Evolutionary conservation across 2,888 invertebrate genomes (phyloP), one percentile per base, ranked within the genome.

Genomic region (Cepaea hortensis): DNA sequence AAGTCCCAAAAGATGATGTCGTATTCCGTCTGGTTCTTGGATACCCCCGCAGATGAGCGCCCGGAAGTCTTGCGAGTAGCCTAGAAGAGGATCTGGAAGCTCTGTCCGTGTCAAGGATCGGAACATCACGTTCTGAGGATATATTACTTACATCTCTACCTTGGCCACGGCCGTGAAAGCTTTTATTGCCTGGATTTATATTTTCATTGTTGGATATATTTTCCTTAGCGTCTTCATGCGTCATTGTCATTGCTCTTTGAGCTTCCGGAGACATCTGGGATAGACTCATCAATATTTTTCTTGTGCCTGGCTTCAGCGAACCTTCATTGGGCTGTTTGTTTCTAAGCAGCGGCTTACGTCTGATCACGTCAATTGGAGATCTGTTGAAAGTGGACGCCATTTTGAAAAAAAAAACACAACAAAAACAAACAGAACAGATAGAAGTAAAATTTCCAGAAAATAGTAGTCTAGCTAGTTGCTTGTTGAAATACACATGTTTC

Each of bases 261-360:
- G 87, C 87, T 55, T 87, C 87, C 11, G 87, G 87, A 0, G 80
- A 85, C 80, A 87, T 79, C 18, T 73, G 80, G 15, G 68, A 55
- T 4, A 82, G 9, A 7, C 68, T 82, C 1, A 62, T 11, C 23
- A n/a, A 2, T 18, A 35, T 5, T 55, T 61, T 83, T 23, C 77
- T 35, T n/a, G 61, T 3, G 3, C 35, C 46, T 4, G 65, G 11
- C 18, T 62, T 75, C 0, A 4, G 50, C 1, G 46, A n/a, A 62
- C 20, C 6, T 11, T 35, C 18, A 62, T 80, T 79, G 46, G 46
- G 9, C 48, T 77, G 50, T 61, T 85, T 79, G 61, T 35, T 85
- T 72, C 61, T 79, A 46, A 80, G 72, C 11, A 73, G 23, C 18
- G 80, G 55, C 20, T 72, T n/a, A 2, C 50, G 85, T 0, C 80